Evolutionary conservation across 2,113 vertebrate genomes (phyloP).

Genomic region (Odocoileus hemionus): DNA sequence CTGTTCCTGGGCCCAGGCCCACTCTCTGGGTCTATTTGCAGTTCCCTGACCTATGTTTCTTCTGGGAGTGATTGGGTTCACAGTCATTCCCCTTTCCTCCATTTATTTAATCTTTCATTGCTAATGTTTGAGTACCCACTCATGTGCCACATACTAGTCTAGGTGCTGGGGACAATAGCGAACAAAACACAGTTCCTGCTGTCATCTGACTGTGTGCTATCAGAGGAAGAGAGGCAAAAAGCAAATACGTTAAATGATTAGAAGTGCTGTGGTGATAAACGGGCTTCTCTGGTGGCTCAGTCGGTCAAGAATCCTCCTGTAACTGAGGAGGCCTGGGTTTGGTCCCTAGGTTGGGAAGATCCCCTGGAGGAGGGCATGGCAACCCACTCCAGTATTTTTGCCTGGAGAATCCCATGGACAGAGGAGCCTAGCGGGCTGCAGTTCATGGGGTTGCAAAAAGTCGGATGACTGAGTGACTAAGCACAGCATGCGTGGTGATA

Average conservation of each 20-base stretch:
- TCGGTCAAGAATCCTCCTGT: neutral
- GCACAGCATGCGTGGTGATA: neutral
- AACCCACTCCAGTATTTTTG: neutral
- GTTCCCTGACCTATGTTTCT: neutral
- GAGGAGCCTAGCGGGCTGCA: neutral
- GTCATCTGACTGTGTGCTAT: neutral
- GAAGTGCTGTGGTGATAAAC: neutral
- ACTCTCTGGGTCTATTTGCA: neutral
- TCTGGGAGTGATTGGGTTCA: neutral
- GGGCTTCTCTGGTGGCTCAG: neutral
- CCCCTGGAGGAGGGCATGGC: neutral
- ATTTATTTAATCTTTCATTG: neutral
- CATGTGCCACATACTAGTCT: neutral
- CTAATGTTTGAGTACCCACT: neutral
- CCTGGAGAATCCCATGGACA: neutral
- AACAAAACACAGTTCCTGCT: neutral
- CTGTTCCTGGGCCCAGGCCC: neutral
- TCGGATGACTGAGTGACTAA: neutral
- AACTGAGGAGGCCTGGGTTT: neutral
- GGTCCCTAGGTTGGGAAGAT: neutral
- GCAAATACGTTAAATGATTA: neutral
- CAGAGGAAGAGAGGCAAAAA: neutral
- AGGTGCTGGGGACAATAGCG: neutral
- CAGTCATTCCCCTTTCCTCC: neutral
- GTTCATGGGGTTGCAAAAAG: neutral